These are phyloP conservation scores for Trachelus troglodyta DNA, from an alignment of 2,888 invertebrate species.

Conservation along the genomic window DNA sequence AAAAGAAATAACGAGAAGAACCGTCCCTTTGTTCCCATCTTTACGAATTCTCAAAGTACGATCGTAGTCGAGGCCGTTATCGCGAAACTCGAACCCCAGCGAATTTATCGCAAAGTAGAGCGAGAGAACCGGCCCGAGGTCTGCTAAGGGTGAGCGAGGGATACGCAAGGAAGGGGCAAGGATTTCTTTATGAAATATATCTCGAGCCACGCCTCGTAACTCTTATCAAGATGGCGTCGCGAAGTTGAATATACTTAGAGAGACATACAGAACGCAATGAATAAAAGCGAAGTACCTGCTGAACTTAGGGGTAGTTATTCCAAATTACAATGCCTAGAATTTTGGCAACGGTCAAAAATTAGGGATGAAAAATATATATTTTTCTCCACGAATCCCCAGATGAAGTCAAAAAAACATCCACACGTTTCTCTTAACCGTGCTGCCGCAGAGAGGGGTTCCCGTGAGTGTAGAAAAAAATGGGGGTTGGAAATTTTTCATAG, in stretches of 20 bases:
- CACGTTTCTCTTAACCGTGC: neutral
- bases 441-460: neutral
- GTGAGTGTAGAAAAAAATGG: neutral
- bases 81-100: slow-evolving; percentile 25
- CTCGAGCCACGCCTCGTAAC: slow-evolving; percentile 51
- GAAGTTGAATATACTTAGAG: slow-evolving; percentile 37
- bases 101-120: slow-evolving; percentile 41
- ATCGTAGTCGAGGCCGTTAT: slow-evolving; percentile 24
- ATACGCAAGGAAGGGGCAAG: slow-evolving; percentile 7
- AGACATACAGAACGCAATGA: slow-evolving; percentile 6
- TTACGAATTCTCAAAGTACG: neutral
- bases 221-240: slow-evolving; percentile 48
- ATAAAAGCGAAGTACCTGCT: neutral
- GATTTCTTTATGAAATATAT: slow-evolving; percentile 50
- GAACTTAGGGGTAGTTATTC: neutral
- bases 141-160: slow-evolving; percentile 3
- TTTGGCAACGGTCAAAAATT: neutral
- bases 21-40: neutral
- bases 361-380: neutral
- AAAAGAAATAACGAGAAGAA: neutral
- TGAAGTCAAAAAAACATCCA: neutral
- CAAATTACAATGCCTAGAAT: neutral
- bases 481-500: neutral
- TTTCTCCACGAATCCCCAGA: neutral
- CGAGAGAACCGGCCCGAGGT: slow-evolving; percentile 23